These are phyloP conservation scores for Gallinago undulata DNA, from an alignment of 2,113 vertebrate species.

Conservation along the genomic window DNA sequence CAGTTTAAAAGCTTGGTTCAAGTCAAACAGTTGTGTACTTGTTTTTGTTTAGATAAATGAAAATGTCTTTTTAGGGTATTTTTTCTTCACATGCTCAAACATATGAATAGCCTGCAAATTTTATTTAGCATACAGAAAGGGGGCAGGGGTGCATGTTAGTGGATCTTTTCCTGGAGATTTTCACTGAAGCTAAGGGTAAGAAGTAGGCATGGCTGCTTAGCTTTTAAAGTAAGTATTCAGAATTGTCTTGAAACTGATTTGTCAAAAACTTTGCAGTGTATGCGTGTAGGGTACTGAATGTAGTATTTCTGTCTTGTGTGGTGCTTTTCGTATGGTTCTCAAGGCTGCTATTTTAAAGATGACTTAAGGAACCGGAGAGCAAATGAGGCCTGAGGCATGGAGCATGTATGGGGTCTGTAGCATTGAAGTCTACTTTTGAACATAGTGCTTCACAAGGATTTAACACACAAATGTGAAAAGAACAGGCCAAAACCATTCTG, in stretches of 20 bases:
- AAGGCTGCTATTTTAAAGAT: not conserved
- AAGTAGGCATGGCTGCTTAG: not conserved
- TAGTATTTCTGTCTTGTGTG: not conserved
- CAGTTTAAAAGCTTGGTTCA: not conserved
- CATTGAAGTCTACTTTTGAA: not conserved
- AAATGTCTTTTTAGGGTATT: not conserved
- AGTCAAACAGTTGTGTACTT: not conserved
- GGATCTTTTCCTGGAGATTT: not conserved
- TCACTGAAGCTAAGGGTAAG: not conserved
- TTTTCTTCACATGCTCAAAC: not conserved
- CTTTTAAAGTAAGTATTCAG: not conserved
- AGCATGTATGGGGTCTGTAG: not conserved
- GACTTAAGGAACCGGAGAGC: not conserved
- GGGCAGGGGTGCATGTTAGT: rapidly evolving
- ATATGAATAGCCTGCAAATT: not conserved
- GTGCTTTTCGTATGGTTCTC: not conserved
- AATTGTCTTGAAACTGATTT: not conserved
- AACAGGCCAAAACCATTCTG: not conserved
- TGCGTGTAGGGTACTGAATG: not conserved
- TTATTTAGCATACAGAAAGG: not conserved
- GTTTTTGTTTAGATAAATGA: not conserved
- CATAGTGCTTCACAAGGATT: too few relatives aligned
- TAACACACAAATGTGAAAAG: not conserved
- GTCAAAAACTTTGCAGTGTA: not conserved
- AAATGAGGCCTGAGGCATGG: not conserved